These are phyloP conservation scores for Cacatua alba DNA, from an alignment of 2,113 vertebrate genomes.

Conservation along the genomic window DNA sequence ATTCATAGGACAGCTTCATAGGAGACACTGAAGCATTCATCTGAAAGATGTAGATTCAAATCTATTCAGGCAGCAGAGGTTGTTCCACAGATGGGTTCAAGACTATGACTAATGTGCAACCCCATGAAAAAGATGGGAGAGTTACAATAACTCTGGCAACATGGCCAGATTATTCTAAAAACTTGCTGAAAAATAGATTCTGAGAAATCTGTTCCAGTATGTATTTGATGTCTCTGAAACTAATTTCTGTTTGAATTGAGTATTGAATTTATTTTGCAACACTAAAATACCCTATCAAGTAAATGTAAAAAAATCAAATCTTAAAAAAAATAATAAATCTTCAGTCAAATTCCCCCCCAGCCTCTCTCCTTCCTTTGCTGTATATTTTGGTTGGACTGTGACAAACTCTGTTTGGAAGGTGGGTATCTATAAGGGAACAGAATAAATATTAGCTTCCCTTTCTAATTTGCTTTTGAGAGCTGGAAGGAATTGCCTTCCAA, in stretches of 20 bases:
- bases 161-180: neutral
- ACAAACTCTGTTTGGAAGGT: neutral
- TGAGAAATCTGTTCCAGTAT: neutral
- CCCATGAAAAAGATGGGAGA: neutral
- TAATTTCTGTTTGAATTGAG: neutral
- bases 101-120: neutral
- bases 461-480: neutral
- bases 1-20: neutral
- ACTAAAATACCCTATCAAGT: neutral
- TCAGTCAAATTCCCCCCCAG: neutral
- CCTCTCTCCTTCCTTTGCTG: neutral
- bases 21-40: neutral
- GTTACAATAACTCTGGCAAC: neutral
- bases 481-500: neutral
- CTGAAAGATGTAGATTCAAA: conserved; percentile 3
- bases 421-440: neutral
- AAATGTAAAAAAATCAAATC: neutral
- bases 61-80: neutral
- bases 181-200: neutral
- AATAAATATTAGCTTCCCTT: neutral
- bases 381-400: neutral
- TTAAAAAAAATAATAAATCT: neutral
- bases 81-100: neutral
- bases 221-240: neutral
- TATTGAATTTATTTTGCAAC: neutral